Evolutionary conservation across 2,888 invertebrate genomes (phyloP).

Genomic region (Eilema griseolum): DNA sequence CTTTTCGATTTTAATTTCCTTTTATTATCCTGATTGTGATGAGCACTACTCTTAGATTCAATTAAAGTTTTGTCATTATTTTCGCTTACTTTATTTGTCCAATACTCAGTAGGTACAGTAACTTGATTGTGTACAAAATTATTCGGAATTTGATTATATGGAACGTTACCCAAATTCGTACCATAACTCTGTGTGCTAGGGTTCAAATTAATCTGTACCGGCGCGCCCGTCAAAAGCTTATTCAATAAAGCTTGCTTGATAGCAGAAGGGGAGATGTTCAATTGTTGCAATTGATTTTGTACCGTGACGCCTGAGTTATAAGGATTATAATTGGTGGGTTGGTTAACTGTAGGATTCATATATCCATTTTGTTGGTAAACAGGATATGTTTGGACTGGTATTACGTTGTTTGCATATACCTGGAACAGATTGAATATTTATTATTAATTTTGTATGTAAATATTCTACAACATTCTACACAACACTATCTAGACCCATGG

Average conservation of each 20-base stretch:
- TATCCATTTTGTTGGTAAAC: slow-evolving; percentile 45
- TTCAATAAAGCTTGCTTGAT: slow-evolving; percentile 58
- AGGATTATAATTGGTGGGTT: slow-evolving; percentile 49
- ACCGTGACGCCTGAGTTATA: slow-evolving; percentile 48
- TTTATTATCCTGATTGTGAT: slow-evolving; percentile 23
- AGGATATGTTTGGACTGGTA: slow-evolving; percentile 50
- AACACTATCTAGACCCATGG: too few relatives aligned
- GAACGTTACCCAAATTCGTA: slow-evolving; percentile 52
- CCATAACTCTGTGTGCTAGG: slow-evolving; percentile 51
- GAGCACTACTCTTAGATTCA: slow-evolving; percentile 7
- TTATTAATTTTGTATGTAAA: slow-evolving; percentile 20
- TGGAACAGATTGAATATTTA: slow-evolving; percentile 54
- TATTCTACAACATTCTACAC: too few relatives aligned
- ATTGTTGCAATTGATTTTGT: slow-evolving; percentile 50
- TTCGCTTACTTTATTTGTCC: slow-evolving; percentile 10
- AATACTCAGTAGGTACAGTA: slow-evolving; percentile 56
- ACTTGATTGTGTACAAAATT: slow-evolving; percentile 66
- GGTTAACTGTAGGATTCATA: slow-evolving; percentile 31
- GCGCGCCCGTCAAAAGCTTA: slow-evolving; percentile 55
- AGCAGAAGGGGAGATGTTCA: slow-evolving; percentile 43
- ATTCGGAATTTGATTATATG: slow-evolving; percentile 38
- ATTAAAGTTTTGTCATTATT: slow-evolving; percentile 11
- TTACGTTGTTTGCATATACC: slow-evolving; percentile 61
- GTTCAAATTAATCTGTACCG: slow-evolving; percentile 54
- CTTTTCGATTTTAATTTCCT: slow-evolving; percentile 31